Percentiles rank a stretch among this genome's conserved stretches.
These are phyloP conservation scores for Sussaba pulchella DNA, from an alignment of 2,888 invertebrate genomes.

Conservation along the genomic window DNA sequence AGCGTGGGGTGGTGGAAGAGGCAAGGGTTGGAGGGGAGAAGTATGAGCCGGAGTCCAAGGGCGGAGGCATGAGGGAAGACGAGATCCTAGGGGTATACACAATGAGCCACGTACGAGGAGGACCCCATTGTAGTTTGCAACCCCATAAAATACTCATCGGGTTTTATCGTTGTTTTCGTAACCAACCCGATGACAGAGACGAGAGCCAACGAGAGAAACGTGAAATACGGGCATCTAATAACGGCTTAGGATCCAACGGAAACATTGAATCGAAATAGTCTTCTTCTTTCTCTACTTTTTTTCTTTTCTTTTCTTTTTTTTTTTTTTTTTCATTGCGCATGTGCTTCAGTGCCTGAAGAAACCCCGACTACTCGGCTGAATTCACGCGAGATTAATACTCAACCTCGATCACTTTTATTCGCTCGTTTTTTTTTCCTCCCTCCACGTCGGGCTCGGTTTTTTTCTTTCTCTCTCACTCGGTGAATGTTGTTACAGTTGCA, in stretches of 20 bases:
- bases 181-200: slow-evolving; percentile 78
- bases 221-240: slow-evolving; percentile 73
- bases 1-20: slow-evolving; percentile 64
- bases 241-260: slow-evolving; percentile 78
- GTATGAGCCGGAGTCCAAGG: slow-evolving; percentile 7
- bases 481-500: slow-evolving; percentile 83
- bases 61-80: slow-evolving; percentile 39
- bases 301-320: slow-evolving; percentile 67
- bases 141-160: slow-evolving; percentile 84
- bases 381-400: slow-evolving; percentile 64
- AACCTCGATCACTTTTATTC: slow-evolving; percentile 58
- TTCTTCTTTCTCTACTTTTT: slow-evolving; percentile 67
- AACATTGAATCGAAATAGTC: slow-evolving; percentile 81
- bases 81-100: slow-evolving; percentile 30
- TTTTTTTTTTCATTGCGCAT: slow-evolving; percentile 67
- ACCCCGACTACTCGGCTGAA: slow-evolving; percentile 40
- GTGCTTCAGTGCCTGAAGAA: slow-evolving; percentile 28
- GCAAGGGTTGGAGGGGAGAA: slow-evolving; percentile 22
- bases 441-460: slow-evolving; percentile 50
- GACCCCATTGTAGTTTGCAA: slow-evolving; percentile 76
- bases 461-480: slow-evolving; percentile 55
- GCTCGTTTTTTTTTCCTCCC: slow-evolving; percentile 37
- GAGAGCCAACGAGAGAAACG: slow-evolving; percentile 57
- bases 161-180: slow-evolving; percentile 83
- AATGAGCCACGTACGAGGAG: slow-evolving; percentile 47